A percentile compares a stretch with the other conserved stretches of the same genome.
These are phyloP conservation scores for Petrocephalus sullivani DNA, from an alignment of 2,797 vertebrate genomes.

Conservation along the genomic window DNA sequence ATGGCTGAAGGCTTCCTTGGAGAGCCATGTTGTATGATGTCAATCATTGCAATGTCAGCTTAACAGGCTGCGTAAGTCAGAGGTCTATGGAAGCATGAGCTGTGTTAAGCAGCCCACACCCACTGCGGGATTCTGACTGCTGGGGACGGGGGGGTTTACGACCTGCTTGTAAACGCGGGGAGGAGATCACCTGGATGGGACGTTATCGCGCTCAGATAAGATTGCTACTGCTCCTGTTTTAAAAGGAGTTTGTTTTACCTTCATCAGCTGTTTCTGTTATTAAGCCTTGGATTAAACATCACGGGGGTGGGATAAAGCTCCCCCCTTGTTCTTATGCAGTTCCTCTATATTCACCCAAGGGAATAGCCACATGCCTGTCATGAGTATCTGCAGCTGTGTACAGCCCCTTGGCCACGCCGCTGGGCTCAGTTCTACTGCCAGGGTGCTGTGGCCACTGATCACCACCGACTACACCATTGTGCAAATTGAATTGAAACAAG, in stretches of 20 bases:
- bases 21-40: too few species aligned
- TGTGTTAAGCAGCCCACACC: background rate
- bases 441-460: background rate
- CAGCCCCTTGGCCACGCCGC: background rate
- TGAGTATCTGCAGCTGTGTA: background rate
- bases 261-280: background rate
- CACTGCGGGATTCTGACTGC: background rate
- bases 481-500: too few species aligned
- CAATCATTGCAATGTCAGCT: too few species aligned
- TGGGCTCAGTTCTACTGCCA: background rate
- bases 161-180: background rate
- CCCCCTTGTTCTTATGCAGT: background rate
- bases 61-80: too few species aligned
- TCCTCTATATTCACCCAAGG: background rate
- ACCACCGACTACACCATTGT: background rate
- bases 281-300: background rate
- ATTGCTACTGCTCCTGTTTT: background rate
- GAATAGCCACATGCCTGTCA: background rate
- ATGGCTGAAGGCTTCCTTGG: too few species aligned
- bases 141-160: background rate
- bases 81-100: too few species aligned
- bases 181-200: background rate
- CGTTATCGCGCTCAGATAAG: background rate
- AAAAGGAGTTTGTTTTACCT: background rate
- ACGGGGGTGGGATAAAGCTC: background rate